Evolutionary conservation across 2,113 vertebrate species (phyloP), one percentile per base, ranked within the genome.

Genomic region (Platycercus adscitus): DNA sequence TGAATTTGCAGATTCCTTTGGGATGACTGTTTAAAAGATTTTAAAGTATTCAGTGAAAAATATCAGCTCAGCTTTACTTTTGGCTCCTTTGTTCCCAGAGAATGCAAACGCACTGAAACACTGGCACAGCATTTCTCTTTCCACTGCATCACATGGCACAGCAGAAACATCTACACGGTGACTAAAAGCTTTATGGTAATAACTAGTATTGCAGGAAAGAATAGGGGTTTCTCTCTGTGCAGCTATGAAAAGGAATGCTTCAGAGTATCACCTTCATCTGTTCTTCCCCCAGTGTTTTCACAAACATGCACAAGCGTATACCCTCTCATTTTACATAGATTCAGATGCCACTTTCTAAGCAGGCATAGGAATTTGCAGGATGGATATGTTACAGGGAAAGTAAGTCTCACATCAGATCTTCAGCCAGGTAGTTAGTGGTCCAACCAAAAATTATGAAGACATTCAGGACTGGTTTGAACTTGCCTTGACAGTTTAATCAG

Each of bases 61-160:
- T 80, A 95, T 60, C 63, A 94, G 83, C 86, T 93, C 95, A 95
- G 88, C 88, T 94, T 91, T 93, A 81, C 83, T 93, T 88, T 65
- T 53, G 56, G 80, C 69, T 94, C 69, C 70, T 90, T 93, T 95
- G 80, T 90, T 94, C n/a, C 41, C 70, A n/a, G n/a, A 64, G 77
- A 95, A 92, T 86, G 73, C 82, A 69, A 68, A 89, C 19, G 31
- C 0, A 0, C 72, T 81, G 77, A 93, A 88, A 83, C 46, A 61
- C 47, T 46, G 47, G 47, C 80, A 41, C 18, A 56, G 69, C 80
- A 60, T 93, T 95, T 96, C 73, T 75, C 35, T 86, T 90, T 93
- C 56, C 56, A 49, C 60, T n/a, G 39, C 35, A 24, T 88, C 95
- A 94, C 43, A 37, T 60, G 80, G 61, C 65, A 88, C 33, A 65